Evolutionary conservation across 2,797 vertebrate species (phyloP), one percentile per base, ranked within the genome.

Genomic region (Pteropus rufus): DNA sequence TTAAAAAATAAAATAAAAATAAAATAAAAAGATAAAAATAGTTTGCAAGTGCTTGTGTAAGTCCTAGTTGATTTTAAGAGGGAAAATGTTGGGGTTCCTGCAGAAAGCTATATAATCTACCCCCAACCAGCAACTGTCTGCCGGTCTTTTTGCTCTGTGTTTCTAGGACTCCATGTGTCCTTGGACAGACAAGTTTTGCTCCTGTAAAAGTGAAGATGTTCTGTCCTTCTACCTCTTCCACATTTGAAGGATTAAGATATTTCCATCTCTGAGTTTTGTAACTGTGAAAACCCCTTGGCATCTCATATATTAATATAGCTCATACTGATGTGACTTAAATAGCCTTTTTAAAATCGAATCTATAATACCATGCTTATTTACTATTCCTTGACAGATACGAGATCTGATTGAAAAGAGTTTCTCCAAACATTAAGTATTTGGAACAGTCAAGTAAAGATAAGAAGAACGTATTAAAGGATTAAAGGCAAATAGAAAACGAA

Each of bases 391-490:
- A 97, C 96, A 96, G 93, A 89, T 95, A 88, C 77, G 75, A 93
- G 73, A 94, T 60, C 96, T 93, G 93, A 97, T n/a, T 96, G 96
- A 95, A 97, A 97, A 94, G 93, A 93, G 69, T 97, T 94, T 93
- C 93, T 93, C 56, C 89, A 93, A 96, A 97, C 67, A 96, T 96
- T 95, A 94, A 96, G 94, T 81, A 97, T 97, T 97, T 83, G 10
- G 41, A 95, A 95, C 89, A 96, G 95, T 91, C 93, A 95, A 85
- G 93, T 85, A 96, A 97, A 97, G 93, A 98, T 97, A 98, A 97
- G 94, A 95, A 96, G 72, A 94, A 90, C 79, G 83, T 95, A 96
- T 97, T 98, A 97, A 97, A 95, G 94, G 97, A 97, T 97, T 97
- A 97, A 97, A 69, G 92, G 86, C 93, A 97, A 97, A 97, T 39